phyloP scores from a whole-genome alignment of 2,113 vertebrate genomes.

The Rhinoderma darwinii region DNA sequence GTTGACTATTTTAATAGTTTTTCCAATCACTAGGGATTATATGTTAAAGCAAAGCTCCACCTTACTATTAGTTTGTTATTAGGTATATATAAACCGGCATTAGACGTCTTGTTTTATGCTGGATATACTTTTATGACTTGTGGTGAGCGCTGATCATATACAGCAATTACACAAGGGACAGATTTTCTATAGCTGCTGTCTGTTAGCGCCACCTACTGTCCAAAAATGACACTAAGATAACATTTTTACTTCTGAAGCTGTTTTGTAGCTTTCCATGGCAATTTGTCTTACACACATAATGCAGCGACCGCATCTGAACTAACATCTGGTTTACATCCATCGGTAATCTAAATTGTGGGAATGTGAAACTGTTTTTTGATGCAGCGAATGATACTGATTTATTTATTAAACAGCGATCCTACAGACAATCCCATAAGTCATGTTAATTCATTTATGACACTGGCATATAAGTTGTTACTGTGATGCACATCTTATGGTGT shows the following conservation, averaged over 20 bases:
- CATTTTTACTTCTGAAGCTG: background rate
- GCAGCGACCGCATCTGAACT: background rate
- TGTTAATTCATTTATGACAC: background rate
- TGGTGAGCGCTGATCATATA: background rate
- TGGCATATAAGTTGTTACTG: background rate
- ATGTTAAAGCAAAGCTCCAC: background rate
- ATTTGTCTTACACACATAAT: background rate
- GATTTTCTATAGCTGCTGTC: background rate
- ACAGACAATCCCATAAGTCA: background rate
- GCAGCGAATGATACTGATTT: background rate
- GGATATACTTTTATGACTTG: background rate
- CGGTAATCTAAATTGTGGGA: conserved; percentile 13
- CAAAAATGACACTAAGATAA: background rate
- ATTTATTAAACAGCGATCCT: background rate
- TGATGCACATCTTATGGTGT: background rate
- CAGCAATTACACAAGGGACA: background rate
- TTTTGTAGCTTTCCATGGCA: background rate
- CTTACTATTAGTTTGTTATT: background rate
- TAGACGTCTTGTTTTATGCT: background rate
- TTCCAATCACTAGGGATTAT: background rate
- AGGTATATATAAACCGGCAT: background rate
- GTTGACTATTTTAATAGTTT: background rate
- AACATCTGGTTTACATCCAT: conserved; percentile 22
- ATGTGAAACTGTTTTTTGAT: background rate
- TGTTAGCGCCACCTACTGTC: conserved; percentile 35